These are phyloP conservation scores for Pachypanchax playfairii DNA, from an alignment of 2,113 vertebrate genomes.

Conservation along the genomic window DNA sequence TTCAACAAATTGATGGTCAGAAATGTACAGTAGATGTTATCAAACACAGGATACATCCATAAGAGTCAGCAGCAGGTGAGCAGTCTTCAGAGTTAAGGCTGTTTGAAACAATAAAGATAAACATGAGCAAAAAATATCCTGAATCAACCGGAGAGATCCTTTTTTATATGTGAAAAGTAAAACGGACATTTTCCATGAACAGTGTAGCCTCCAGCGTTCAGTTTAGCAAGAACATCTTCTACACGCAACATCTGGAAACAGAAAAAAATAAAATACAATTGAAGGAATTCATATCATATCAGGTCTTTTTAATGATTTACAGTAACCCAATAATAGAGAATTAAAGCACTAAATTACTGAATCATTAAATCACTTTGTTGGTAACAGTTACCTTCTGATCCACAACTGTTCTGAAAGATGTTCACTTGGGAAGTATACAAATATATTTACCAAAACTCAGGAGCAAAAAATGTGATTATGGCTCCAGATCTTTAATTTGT, in stretches of 20 bases:
- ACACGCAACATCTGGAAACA: conserved; percentile 41
- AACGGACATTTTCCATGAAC: conserved; percentile 65
- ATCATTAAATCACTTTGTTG: no score
- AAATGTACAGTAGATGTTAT: no score
- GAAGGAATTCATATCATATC: not conserved
- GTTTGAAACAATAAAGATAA: not conserved
- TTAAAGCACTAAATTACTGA: no score
- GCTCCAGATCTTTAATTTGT: no score
- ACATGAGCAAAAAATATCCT: not conserved
- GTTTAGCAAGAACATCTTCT: conserved; percentile 47
- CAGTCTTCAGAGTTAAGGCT: conserved; percentile 69
- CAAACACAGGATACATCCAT: conserved; percentile 70
- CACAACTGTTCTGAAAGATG: no score
- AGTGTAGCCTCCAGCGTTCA: conserved; percentile 51
- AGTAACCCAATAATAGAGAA: no score
- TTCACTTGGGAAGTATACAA: no score
- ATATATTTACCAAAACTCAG: no score
- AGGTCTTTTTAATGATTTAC: no score
- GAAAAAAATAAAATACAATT: not conserved
- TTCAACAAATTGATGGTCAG: not conserved
- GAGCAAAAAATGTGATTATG: no score
- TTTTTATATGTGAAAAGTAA: not conserved
- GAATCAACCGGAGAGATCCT: not conserved
- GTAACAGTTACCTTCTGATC: no score
- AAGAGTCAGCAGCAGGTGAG: conserved; percentile 53